phyloP scores from a whole-genome alignment of 2,113 vertebrate species.

The Bufo bufo region DNA sequence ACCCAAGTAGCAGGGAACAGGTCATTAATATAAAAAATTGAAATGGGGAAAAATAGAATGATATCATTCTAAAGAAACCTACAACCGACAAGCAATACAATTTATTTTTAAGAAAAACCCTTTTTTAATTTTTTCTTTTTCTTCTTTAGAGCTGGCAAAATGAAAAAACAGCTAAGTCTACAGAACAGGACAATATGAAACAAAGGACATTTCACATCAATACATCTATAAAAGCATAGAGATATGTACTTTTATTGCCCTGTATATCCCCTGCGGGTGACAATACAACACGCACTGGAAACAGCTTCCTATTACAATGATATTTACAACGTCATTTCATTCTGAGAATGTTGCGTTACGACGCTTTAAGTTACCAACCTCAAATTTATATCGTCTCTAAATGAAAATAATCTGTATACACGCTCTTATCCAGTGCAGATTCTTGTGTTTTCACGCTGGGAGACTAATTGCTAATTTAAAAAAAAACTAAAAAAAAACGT shows the following conservation, averaged over 20 bases:
- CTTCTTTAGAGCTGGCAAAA: too few species aligned
- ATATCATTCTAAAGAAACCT: too few species aligned
- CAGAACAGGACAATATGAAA: background rate
- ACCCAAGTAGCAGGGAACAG: too few species aligned
- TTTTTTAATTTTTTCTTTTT: too few species aligned
- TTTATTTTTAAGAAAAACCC: too few species aligned
- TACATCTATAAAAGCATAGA: slow-evolving; percentile 12
- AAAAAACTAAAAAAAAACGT: background rate
- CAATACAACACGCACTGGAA: background rate
- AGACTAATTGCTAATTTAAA: slow-evolving; percentile 4
- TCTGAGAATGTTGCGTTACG: background rate
- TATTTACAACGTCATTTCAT: slow-evolving; percentile 29
- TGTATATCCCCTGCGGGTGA: background rate
- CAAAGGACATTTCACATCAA: background rate
- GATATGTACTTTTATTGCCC: slow-evolving; percentile 12
- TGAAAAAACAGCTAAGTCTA: background rate
- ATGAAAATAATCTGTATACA: background rate
- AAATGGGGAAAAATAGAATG: too few species aligned
- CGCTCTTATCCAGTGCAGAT: background rate
- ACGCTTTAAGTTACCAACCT: background rate
- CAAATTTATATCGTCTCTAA: slow-evolving; percentile 1
- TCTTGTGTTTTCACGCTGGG: slow-evolving; percentile 11
- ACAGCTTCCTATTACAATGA: slow-evolving; percentile 14
- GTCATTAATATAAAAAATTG: too few species aligned
- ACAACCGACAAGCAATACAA: too few species aligned